A percentile compares a stretch with the other conserved stretches of the same genome.
Conservation (phyloP, 2,797 vertebrate species). For the Chanos chanos region DNA sequence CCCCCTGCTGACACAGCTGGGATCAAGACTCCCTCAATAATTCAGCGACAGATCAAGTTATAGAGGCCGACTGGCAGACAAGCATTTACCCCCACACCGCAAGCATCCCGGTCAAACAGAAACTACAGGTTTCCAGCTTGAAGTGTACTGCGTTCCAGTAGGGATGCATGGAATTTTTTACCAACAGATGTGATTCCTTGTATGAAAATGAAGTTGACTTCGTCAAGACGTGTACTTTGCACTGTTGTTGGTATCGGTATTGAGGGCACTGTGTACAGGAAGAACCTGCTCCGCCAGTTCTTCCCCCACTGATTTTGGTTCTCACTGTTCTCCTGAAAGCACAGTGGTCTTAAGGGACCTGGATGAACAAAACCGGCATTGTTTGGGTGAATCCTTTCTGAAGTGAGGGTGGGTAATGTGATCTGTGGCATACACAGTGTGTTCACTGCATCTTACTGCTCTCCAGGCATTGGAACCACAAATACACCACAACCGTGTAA, state of each 20-base stretch:
- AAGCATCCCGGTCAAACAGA: too few species aligned
- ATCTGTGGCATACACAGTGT: slow-evolving; percentile 53
- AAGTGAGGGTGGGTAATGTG: slow-evolving; percentile 65
- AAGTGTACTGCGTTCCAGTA: too few species aligned
- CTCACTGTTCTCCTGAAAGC: slow-evolving; percentile 56
- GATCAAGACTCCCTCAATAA: slow-evolving; percentile 52
- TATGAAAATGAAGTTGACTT: too few species aligned
- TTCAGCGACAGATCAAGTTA: slow-evolving; percentile 47
- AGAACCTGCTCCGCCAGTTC: slow-evolving; percentile 72
- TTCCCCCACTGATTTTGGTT: slow-evolving; percentile 59
- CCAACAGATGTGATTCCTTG: too few species aligned
- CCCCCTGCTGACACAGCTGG: slow-evolving; percentile 43
- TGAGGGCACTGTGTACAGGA: slow-evolving; percentile 30
- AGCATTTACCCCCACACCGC: background rate
- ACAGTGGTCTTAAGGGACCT: slow-evolving; percentile 62
- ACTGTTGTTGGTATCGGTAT: slow-evolving; percentile 46
- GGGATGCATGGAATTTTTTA: too few species aligned
- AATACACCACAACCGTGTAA: too few species aligned
- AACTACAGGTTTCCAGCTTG: too few species aligned
- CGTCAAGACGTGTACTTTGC: too few species aligned
- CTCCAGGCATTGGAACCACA: background rate
- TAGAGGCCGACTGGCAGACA: background rate
- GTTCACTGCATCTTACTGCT: slow-evolving; percentile 49
- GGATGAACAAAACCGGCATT: slow-evolving; percentile 69
- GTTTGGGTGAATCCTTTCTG: slow-evolving; percentile 57